Evolutionary conservation across 2,888 invertebrate genomes (phyloP), one percentile per base, ranked within the genome.

Genomic region (Trichopria drosophilae): DNA sequence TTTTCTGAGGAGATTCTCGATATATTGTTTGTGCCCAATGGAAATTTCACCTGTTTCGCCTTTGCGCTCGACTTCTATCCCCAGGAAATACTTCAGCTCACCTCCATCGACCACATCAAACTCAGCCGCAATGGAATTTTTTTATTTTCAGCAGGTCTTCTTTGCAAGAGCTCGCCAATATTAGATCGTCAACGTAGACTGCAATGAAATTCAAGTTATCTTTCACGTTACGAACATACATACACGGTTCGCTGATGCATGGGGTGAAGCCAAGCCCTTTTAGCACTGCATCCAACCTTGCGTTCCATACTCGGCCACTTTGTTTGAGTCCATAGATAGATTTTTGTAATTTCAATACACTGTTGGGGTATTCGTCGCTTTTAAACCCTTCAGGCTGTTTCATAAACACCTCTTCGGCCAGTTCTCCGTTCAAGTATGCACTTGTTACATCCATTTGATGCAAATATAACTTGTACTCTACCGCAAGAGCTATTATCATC

Each of bases 371-470:
- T 7, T 32, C 32, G 15, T 32, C 32, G 18, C 5, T 32, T 12
- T n/a, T 9, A 13, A 32, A 32, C 18, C 32, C 15, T 5, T 32
- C 15, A 1, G 32, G 32, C 18, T 24, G 23, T 24, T 4, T 12
- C 32, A 32, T 32, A 5, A 16, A 32, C 5, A 32, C 32, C 4
- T 32, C 32, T 15, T 32, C 32, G 9, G 15, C 9, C 15, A 32
- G 10, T 10, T 13, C 32, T 2, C 32, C 13, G 18, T 32, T 32
- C 7, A 32, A 13, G 10, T 32, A 32, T 10, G 13, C 15, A 5
- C 16, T 16, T 32, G 32, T 16, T 10, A 32, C 32, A 12, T 32
- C 32, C 32, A 32, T 32, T 15, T 32, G 13, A 32, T 32, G 32
- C 18, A 32, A 13, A 13, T 4, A 10, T 13, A 32, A 13, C 10